phyloP scores from a whole-genome alignment of 2,797 vertebrate species.

The Ciconia nigra region DNA sequence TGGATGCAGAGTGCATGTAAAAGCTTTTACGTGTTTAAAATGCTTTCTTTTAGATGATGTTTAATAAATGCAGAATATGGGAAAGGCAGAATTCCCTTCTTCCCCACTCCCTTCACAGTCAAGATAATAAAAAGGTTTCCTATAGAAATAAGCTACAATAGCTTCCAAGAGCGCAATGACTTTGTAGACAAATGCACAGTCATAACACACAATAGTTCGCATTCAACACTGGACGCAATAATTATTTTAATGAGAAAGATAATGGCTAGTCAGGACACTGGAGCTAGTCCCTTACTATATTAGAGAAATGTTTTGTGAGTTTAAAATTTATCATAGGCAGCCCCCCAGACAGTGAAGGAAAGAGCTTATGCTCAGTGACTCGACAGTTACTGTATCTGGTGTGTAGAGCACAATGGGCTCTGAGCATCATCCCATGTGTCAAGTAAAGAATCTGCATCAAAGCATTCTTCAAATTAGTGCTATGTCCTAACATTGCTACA shows the following conservation, averaged over 20 bases:
- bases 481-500: background rate
- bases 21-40: conserved; percentile 54
- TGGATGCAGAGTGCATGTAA: conserved; percentile 50
- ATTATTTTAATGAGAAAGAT: conserved; percentile 66
- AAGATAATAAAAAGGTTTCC: conserved; percentile 48
- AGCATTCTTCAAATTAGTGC: background rate
- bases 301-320: conserved; percentile 22
- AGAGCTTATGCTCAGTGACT: background rate
- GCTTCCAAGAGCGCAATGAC: conserved; percentile 49
- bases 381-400: background rate
- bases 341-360: background rate
- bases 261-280: conserved; percentile 27
- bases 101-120: background rate
- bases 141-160: conserved; percentile 51
- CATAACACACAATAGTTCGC: conserved; percentile 53
- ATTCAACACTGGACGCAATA: conserved; percentile 9
- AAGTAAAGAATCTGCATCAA: background rate
- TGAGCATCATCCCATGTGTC: background rate
- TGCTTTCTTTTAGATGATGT: conserved; percentile 7
- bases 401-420: background rate
- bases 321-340: conserved; percentile 15
- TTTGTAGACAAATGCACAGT: conserved; percentile 47
- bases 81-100: conserved; percentile 50
- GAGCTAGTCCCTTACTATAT: conserved; percentile 20
- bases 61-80: conserved; percentile 47